Evolutionary conservation across 2,797 vertebrate genomes (phyloP).

Genomic region (Galago senegalensis): DNA sequence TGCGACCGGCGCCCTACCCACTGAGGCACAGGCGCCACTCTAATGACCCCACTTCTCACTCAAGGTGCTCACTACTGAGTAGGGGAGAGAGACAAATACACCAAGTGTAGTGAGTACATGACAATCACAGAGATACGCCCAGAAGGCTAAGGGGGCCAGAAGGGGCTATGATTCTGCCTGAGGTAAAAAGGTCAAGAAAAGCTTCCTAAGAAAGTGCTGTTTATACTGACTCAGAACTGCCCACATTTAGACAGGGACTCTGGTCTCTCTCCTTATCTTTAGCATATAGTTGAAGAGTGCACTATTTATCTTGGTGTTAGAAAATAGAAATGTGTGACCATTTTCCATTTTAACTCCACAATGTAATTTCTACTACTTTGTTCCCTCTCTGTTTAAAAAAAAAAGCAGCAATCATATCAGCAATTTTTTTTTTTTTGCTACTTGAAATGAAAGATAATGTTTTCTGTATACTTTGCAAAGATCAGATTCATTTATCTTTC

Average conservation of each 20-base stretch:
- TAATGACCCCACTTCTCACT: not conserved
- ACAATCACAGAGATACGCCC: not conserved
- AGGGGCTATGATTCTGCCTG: not conserved
- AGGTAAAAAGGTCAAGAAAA: not conserved
- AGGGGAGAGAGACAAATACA: not conserved
- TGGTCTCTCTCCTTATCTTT: slow-evolving; percentile 7
- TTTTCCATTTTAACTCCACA: slow-evolving; percentile 14
- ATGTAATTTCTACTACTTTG: slow-evolving; percentile 32
- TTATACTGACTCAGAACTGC: not conserved
- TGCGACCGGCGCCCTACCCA: too few species aligned
- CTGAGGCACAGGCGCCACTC: too few species aligned
- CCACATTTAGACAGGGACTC: not conserved
- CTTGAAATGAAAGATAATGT: slow-evolving; percentile 40
- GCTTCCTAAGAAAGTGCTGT: not conserved
- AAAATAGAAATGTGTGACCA: not conserved
- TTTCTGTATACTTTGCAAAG: slow-evolving; percentile 44
- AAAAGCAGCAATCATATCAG: not conserved
- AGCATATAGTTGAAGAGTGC: not conserved
- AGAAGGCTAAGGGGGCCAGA: not conserved
- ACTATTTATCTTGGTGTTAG: not conserved
- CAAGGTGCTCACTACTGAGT: not conserved
- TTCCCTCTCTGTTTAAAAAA: not conserved
- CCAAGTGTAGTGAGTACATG: too few species aligned
- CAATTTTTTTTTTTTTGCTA: not conserved
- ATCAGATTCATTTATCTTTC: slow-evolving; percentile 54